Evolutionary conservation across 2,113 vertebrate species (phyloP).

Genomic region (Labrus mixtus): DNA sequence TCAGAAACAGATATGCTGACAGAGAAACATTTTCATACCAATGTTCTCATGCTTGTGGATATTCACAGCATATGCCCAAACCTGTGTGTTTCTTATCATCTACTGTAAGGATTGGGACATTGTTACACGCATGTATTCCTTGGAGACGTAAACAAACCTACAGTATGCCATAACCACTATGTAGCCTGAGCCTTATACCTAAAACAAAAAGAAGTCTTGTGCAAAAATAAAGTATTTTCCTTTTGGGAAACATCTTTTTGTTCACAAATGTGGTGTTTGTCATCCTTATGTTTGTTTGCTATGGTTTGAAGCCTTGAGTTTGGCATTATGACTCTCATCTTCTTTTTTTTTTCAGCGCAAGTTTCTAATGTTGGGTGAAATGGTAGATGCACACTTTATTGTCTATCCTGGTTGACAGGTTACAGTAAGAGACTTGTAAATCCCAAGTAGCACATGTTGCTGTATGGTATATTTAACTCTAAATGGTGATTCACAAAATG

Average conservation of each 20-base stretch:
- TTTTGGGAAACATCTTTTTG: background rate
- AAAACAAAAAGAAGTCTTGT: background rate
- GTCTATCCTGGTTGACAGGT: too few relatives aligned
- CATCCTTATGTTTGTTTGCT: background rate
- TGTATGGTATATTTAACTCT: too few relatives aligned
- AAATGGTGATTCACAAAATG: too few relatives aligned
- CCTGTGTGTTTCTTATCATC: background rate
- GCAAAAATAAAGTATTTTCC: background rate
- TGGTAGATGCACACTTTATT: too few relatives aligned
- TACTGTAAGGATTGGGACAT: background rate
- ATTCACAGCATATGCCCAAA: constrained; percentile 12
- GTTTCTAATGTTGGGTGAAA: too few relatives aligned
- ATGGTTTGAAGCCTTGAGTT: too few relatives aligned
- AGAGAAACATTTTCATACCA: constrained; percentile 34
- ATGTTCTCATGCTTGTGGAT: constrained; percentile 18
- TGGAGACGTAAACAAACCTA: background rate
- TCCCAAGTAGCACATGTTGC: too few relatives aligned
- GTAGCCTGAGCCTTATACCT: background rate
- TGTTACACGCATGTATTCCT: background rate
- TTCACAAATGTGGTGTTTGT: background rate
- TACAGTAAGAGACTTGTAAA: too few relatives aligned
- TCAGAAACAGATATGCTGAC: constrained; percentile 33
- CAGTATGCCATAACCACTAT: background rate
- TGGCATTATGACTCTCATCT: too few relatives aligned
- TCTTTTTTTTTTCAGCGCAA: too few relatives aligned